These are phyloP conservation scores for Antheraea pernyi DNA, from an alignment of 1,140 invertebrate genomes.

Conservation along the genomic window DNA sequence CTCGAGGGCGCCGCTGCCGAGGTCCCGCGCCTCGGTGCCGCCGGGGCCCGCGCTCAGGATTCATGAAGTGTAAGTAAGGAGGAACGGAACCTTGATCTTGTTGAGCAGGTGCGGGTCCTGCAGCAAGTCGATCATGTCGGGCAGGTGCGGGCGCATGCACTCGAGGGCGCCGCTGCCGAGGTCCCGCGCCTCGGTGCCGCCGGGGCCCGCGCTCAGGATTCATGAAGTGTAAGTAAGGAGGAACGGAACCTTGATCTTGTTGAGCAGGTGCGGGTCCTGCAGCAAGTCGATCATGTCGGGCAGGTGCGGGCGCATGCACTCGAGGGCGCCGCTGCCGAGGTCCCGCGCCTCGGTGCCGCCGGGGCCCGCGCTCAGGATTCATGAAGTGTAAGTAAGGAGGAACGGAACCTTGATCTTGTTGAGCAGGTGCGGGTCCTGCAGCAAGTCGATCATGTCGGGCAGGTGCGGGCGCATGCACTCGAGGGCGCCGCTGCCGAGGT, in stretches of 20 bases:
- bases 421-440: conserved; percentile 97
- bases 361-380: conserved; percentile 17
- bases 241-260: conserved; percentile 93
- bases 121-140: conserved; percentile 97
- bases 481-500: conserved; percentile 90
- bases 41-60: conserved; percentile 18
- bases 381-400: too few relatives aligned
- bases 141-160: conserved; percentile 94
- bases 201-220: conserved; percentile 17
- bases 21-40: conserved; percentile 51
- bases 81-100: conserved; percentile 92
- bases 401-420: conserved; percentile 94
- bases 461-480: conserved; percentile 96
- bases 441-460: conserved; percentile 96
- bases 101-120: conserved; percentile 97
- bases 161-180: conserved; percentile 94
- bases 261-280: conserved; percentile 96
- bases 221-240: too few relatives aligned
- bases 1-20: conserved; percentile 94
- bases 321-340: conserved; percentile 92
- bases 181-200: conserved; percentile 41
- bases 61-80: too few relatives aligned
- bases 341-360: conserved; percentile 41
- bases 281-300: conserved; percentile 97
- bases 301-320: conserved; percentile 95